Evolutionary conservation across 2,113 vertebrate species (phyloP).

Genomic region (Pontoporia blainvillei): DNA sequence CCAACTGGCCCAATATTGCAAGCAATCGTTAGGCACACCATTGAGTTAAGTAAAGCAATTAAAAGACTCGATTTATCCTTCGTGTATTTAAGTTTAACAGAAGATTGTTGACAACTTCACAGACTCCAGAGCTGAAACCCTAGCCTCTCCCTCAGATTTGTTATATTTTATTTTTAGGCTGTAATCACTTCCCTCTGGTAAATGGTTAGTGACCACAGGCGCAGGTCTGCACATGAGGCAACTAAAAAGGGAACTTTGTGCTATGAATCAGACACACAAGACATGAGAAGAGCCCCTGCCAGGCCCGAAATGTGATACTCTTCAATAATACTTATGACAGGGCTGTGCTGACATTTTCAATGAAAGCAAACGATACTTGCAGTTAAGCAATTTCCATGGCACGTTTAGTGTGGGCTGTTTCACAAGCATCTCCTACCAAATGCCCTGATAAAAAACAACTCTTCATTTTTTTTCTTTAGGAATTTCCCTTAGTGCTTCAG

Average conservation of each 20-base stretch:
- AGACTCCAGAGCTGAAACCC: constrained; percentile 66
- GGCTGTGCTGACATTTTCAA: constrained; percentile 38
- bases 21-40: background rate
- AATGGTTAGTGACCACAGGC: constrained; percentile 66
- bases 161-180: constrained; percentile 75
- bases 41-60: constrained; percentile 50
- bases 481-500: background rate
- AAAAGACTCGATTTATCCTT: constrained; percentile 51
- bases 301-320: background rate
- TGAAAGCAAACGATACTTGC: constrained; percentile 44
- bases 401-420: background rate
- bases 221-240: constrained; percentile 69
- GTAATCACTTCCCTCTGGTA: constrained; percentile 74
- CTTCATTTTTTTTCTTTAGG: background rate
- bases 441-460: background rate
- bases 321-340: background rate
- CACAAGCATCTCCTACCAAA: background rate
- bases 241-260: constrained; percentile 55
- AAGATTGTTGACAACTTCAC: constrained; percentile 67
- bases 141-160: constrained; percentile 69
- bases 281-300: background rate
- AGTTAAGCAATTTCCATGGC: constrained; percentile 24
- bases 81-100: constrained; percentile 69
- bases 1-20: background rate
- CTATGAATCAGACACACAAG: constrained; percentile 58